These are phyloP conservation scores for Machimus rusticus DNA, from an alignment of 2,888 invertebrate species.

Conservation along the genomic window DNA sequence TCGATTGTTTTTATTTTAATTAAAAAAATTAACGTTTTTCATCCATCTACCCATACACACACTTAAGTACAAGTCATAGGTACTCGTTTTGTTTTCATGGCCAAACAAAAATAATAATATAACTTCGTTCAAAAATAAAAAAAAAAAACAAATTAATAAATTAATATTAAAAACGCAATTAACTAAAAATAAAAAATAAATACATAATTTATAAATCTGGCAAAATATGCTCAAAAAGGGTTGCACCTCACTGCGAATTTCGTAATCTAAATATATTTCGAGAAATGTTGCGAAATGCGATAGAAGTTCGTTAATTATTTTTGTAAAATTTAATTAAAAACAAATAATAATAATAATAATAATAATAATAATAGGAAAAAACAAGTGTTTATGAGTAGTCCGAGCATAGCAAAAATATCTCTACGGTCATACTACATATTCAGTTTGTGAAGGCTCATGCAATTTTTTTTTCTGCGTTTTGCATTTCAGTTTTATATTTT, in stretches of 20 bases:
- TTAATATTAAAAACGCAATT: neutral
- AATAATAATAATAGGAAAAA: neutral
- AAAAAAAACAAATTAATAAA: neutral
- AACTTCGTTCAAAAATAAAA: neutral
- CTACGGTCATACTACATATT: slow-evolving; percentile 24
- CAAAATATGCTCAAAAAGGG: slow-evolving; percentile 12
- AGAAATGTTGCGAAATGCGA: neutral
- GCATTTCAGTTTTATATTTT: neutral
- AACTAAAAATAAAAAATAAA: neutral
- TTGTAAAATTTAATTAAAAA: neutral
- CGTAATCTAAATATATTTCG: slow-evolving; percentile 17
- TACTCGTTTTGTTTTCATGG: neutral
- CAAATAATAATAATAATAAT: slow-evolving; percentile 10
- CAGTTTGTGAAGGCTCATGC: slow-evolving; percentile 29
- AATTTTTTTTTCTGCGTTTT: slow-evolving; percentile 3
- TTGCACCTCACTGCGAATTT: slow-evolving; percentile 14
- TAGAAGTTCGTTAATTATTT: neutral
- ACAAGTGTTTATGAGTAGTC: slow-evolving; percentile 1
- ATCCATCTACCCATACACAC: slow-evolving; percentile 39
- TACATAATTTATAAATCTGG: neutral
- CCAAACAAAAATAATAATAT: neutral
- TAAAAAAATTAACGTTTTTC: slow-evolving; percentile 11
- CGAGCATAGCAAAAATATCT: slow-evolving; percentile 26
- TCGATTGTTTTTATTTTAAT: neutral
- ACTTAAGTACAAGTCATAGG: slow-evolving; percentile 5